Base-by-base conservation (phyloP, 2,888 invertebrate species). In the Campoplex capitator region DNA sequence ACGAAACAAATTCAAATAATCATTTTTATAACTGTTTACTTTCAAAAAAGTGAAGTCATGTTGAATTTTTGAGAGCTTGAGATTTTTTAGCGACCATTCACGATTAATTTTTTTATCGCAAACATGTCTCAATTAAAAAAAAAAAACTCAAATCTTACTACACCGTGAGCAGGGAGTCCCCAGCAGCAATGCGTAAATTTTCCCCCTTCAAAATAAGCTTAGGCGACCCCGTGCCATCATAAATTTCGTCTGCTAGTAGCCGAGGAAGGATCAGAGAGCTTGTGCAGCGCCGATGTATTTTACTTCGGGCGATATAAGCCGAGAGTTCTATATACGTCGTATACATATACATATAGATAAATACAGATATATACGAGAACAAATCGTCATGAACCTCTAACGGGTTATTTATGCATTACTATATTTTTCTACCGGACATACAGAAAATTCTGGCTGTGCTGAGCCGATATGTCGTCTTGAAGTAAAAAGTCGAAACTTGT, bases 341-440 rank as follows among this genome's bases (percentile, higher is more conserved):
- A 48, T 71, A 62, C 32, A 48, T 35, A 18, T 18, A 45, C 4
- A 48, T 18, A 45, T 9, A 48, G 18, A 81, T 28, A 74, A 54
- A 81, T 18, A 58, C 18, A 51, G 28, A 73, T 42, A 73, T 45
- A 65, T 6, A 38, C 28, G 65, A 54, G 42, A 73, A 73, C 38
- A 81, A 81, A 71, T 74, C 51, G 71, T 45, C 54, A 65, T 65
- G 65, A 71, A 74, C 32, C 51, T 71, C 38, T 56, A 48, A 56
- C 56, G 35, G 80, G 73, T 83, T 80, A 80, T 83, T 86, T 80
- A 80, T 77, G 70, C 83, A 77, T 67, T 45, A 28, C 45, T 83
- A 68, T 65, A 80, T 83, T 83, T 83, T 80, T 76, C 56, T 76
- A 54, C 73, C 76, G 80, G 76, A 80, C 83, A 70, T 76, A 54